Evolutionary conservation across 2,113 vertebrate genomes (phyloP).

Genomic region (Amblyornis subalaris): DNA sequence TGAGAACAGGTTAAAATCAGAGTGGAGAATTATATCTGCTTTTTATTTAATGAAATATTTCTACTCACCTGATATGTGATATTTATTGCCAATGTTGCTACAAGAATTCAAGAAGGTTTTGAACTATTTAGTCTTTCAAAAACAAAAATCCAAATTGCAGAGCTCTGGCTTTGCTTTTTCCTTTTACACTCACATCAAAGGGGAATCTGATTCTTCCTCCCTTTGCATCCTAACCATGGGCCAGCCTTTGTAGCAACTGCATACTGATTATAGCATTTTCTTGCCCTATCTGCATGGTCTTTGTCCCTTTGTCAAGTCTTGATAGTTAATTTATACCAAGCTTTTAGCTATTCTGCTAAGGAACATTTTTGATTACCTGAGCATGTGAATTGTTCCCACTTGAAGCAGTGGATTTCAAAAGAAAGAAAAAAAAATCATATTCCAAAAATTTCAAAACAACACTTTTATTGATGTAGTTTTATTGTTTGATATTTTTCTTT

Average conservation of each 20-base stretch:
- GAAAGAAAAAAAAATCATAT: not conserved
- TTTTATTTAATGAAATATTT: not conserved
- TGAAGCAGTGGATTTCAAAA: not conserved
- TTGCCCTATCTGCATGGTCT: not conserved
- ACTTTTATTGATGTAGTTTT: not conserved
- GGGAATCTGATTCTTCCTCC: not conserved
- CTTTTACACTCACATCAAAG: not conserved
- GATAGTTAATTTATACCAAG: not conserved
- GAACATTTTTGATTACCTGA: not conserved
- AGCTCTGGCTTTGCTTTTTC: not conserved
- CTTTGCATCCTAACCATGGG: not conserved
- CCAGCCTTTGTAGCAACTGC: not conserved
- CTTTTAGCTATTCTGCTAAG: not conserved
- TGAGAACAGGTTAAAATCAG: not conserved
- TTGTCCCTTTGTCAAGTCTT: not conserved
- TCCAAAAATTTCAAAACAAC: not conserved
- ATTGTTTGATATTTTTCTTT: not conserved
- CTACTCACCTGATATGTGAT: not conserved
- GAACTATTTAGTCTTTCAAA: not conserved
- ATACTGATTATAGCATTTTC: not conserved
- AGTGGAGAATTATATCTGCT: not conserved
- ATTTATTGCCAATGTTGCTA: not conserved
- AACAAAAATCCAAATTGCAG: not conserved
- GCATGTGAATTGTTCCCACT: not conserved
- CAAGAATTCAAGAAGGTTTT: not conserved